These are phyloP conservation scores for Ptychobarbus kaznakovi DNA, from an alignment of 2,797 vertebrate genomes.

Conservation along the genomic window DNA sequence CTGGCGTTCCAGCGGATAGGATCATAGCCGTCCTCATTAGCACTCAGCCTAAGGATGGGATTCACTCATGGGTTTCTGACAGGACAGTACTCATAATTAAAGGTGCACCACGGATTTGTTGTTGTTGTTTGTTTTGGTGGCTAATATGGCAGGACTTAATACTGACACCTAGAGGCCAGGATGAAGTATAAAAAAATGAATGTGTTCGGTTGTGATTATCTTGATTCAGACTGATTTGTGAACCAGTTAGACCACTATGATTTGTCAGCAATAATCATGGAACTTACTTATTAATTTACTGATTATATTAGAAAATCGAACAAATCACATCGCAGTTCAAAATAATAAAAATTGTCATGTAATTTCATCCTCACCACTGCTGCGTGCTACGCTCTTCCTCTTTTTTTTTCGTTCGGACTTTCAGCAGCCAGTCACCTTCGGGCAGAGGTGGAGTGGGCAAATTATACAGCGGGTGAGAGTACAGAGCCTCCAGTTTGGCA, in stretches of 20 bases:
- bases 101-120: background rate
- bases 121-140: background rate
- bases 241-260: background rate
- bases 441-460: constrained; percentile 61
- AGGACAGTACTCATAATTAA: background rate
- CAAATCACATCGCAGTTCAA: background rate
- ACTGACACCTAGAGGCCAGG: background rate
- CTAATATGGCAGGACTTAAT: background rate
- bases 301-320: background rate
- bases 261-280: background rate
- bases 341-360: background rate
- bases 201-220: background rate
- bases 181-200: background rate
- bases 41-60: constrained; percentile 71
- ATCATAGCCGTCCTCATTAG: constrained; percentile 65
- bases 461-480: constrained; percentile 82
- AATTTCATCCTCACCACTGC: constrained; percentile 76
- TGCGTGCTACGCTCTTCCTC: constrained; percentile 68
- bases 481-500: constrained; percentile 77
- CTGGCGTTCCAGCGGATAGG: constrained; percentile 69
- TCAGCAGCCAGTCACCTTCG: constrained; percentile 82
- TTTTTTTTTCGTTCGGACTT: constrained; percentile 72
- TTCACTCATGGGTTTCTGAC: background rate
- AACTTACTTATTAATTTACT: background rate
- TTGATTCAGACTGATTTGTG: background rate